phyloP scores from a whole-genome alignment of 1,140 invertebrate species.

The Cataglyphis hispanica region DNA sequence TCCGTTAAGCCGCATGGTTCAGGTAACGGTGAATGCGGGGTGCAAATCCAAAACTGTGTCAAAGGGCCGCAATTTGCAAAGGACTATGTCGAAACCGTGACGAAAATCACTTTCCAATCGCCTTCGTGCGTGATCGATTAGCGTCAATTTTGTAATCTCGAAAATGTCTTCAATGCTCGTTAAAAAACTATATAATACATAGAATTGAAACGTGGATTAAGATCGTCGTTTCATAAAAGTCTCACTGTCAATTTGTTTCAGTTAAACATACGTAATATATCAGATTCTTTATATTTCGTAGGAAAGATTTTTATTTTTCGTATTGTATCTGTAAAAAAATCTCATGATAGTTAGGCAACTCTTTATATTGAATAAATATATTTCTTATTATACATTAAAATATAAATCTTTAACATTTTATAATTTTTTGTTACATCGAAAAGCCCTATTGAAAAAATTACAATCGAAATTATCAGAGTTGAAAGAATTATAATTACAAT shows the following conservation, averaged over 20 bases:
- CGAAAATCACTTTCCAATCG: conserved; percentile 38
- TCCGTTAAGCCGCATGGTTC: conserved; percentile 64
- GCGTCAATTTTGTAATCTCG: background rate
- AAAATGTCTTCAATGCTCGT: background rate
- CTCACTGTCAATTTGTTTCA: too few species aligned
- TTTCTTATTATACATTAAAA: background rate
- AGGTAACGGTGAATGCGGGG: conserved; percentile 80
- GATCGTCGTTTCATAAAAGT: too few species aligned
- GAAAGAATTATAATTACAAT: too few species aligned
- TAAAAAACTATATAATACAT: background rate
- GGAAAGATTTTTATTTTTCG: background rate
- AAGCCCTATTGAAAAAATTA: background rate
- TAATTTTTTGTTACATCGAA: background rate
- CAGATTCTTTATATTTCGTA: background rate
- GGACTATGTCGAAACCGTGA: conserved; percentile 44
- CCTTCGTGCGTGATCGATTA: conserved; percentile 40
- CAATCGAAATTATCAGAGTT: too few species aligned
- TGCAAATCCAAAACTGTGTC: conserved; percentile 80
- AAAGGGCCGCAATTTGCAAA: conserved; percentile 77
- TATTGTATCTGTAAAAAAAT: background rate
- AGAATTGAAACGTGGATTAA: too few species aligned
- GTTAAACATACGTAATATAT: background rate
- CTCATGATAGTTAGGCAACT: background rate
- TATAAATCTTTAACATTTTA: conserved; percentile 7
- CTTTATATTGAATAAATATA: background rate